phyloP scores from a whole-genome alignment of 2,797 vertebrate genomes.

The Morus bassanus region DNA sequence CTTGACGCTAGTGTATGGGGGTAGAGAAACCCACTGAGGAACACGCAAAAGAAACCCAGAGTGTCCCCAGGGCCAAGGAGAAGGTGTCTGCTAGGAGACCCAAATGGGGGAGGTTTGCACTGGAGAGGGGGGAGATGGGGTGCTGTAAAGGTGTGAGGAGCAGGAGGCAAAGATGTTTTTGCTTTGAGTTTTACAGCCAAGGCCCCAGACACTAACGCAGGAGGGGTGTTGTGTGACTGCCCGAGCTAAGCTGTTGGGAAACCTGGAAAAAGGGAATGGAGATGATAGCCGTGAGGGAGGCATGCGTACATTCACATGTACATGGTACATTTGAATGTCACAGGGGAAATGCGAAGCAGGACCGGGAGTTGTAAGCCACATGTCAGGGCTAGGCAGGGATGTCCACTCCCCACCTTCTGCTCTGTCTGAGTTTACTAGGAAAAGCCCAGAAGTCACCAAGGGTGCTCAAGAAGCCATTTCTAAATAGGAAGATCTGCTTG shows the following conservation, averaged over 20 bases:
- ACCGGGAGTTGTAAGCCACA: background rate
- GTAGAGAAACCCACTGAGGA: background rate
- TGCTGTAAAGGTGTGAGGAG: background rate
- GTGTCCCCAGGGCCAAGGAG: background rate
- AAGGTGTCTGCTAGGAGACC: background rate
- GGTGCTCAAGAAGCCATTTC: background rate
- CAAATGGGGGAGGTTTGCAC: background rate
- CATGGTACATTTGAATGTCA: background rate
- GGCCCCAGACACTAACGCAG: background rate
- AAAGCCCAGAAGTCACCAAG: background rate
- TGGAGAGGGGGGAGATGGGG: background rate
- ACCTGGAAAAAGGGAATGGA: background rate
- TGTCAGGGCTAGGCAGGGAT: background rate
- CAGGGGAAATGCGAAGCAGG: background rate
- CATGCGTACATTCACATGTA: background rate
- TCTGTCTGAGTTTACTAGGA: accelerated
- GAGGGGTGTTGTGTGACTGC: background rate
- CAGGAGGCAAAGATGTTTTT: background rate
- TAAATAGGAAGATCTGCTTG: background rate
- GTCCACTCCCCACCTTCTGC: background rate
- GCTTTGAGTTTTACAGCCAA: background rate
- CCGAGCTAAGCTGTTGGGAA: accelerated
- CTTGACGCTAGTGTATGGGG: background rate
- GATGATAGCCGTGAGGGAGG: accelerated
- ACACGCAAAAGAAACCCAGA: background rate